phyloP scores from a whole-genome alignment of 2,888 invertebrate species.

The Poecilobothrus nobilitatus region DNA sequence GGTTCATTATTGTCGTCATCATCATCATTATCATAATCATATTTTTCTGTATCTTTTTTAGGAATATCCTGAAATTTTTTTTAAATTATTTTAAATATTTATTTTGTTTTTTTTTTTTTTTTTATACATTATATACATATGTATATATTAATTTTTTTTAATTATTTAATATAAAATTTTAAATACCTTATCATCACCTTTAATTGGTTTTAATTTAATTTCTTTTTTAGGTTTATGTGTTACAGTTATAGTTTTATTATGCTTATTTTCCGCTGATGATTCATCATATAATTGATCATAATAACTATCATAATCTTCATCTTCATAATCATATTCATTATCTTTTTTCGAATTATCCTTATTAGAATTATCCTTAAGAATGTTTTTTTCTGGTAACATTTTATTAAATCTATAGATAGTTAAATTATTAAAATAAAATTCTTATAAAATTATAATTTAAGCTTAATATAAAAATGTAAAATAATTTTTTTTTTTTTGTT shows the following conservation, averaged over 20 bases:
- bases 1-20: slow-evolving; percentile 34
- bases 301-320: slow-evolving; percentile 31
- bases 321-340: slow-evolving; percentile 24
- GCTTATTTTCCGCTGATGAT: slow-evolving; percentile 24
- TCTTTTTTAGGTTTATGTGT: slow-evolving; percentile 26
- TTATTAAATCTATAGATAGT: slow-evolving; percentile 37
- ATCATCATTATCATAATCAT: slow-evolving; percentile 31
- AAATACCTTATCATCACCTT: slow-evolving; percentile 29
- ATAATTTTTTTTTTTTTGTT: too few relatives aligned
- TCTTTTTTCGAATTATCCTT: slow-evolving; percentile 29
- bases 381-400: slow-evolving; percentile 33
- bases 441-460: too few relatives aligned
- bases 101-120: too few relatives aligned
- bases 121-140: not conserved
- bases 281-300: slow-evolving; percentile 32
- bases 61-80: slow-evolving; percentile 24
- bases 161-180: not conserved
- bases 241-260: slow-evolving; percentile 21
- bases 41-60: slow-evolving; percentile 25
- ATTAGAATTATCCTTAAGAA: slow-evolving; percentile 24
- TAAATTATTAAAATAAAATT: too few relatives aligned
- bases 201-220: slow-evolving; percentile 28
- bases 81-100: too few relatives aligned
- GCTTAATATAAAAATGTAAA: too few relatives aligned
- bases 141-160: not conserved